A percentile compares a stretch with the other conserved stretches of the same genome.
phyloP scores from a whole-genome alignment of 2,113 vertebrate genomes.

The Campylorhamphus procurvoides region DNA sequence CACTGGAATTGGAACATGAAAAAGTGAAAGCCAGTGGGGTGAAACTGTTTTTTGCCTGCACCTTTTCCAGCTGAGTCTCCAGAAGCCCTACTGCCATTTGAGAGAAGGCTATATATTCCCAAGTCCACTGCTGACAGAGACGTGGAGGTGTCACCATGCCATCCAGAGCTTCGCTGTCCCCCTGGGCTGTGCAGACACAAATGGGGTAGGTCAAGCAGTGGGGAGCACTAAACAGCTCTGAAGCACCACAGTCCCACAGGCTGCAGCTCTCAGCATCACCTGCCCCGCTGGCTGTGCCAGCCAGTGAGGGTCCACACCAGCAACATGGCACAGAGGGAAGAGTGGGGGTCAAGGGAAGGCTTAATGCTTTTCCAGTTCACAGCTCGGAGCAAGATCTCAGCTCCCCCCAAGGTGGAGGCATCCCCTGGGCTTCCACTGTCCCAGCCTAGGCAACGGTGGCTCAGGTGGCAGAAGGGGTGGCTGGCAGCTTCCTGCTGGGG shows the following conservation, averaged over 20 bases:
- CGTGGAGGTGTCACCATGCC: not conserved
- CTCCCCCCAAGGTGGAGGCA: not conserved
- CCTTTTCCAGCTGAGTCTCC: not conserved
- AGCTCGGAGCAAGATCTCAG: accelerated
- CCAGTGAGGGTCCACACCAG: not conserved
- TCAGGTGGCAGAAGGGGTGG: not conserved
- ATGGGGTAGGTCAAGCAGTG: accelerated
- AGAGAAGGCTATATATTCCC: accelerated
- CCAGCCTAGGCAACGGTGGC: not conserved
- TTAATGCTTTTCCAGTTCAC: not conserved
- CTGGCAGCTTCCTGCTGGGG: not conserved
- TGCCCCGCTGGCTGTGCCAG: accelerated
- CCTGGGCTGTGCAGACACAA: not conserved
- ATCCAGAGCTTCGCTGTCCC: not conserved
- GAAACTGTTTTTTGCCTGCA: not conserved
- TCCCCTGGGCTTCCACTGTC: not conserved
- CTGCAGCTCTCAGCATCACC: not conserved
- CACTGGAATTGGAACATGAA: not conserved
- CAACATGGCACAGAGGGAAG: accelerated
- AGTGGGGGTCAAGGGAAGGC: not conserved
- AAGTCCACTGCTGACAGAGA: not conserved
- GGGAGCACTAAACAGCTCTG: not conserved
- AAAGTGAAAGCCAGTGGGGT: not conserved
- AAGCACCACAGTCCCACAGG: not conserved
- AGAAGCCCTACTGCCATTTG: not conserved